phyloP scores from a whole-genome alignment of 2,888 invertebrate genomes.

The Drosophila hamatofila region DNA sequence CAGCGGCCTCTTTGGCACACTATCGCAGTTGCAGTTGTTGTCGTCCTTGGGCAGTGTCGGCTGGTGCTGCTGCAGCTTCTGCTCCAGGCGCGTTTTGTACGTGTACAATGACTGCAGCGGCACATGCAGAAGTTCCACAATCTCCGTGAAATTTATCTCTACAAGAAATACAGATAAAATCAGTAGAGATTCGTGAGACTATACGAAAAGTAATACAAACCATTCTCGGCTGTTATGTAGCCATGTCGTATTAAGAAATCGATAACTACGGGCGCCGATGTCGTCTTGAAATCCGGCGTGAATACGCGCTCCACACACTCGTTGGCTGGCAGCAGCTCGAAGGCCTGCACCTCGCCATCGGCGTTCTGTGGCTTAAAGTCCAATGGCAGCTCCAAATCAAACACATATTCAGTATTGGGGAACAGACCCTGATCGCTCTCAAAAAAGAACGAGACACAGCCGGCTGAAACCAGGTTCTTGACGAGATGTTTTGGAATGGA shows the following conservation, averaged over 20 bases:
- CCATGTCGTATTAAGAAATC: constrained; percentile 97
- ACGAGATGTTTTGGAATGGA: constrained; percentile 93
- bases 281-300: constrained; percentile 95
- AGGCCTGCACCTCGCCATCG: constrained; percentile 97
- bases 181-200: background rate
- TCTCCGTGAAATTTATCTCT: constrained; percentile 93
- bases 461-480: constrained; percentile 86
- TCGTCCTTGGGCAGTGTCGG: constrained; percentile 53
- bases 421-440: constrained; percentile 97
- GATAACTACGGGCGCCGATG: constrained; percentile 95
- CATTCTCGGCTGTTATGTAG: constrained; percentile 94
- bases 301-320: constrained; percentile 93
- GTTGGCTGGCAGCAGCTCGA: constrained; percentile 93
- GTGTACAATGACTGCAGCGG: constrained; percentile 94
- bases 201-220: constrained; percentile 84
- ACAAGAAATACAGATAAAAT: constrained; percentile 83
- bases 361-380: constrained; percentile 96
- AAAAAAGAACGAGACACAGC: constrained; percentile 89
- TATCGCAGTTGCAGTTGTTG: constrained; percentile 56
- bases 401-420: constrained; percentile 97
- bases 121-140: constrained; percentile 94
- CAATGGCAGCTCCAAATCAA: constrained; percentile 95
- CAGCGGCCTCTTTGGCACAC: constrained; percentile 56
- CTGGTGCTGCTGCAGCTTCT: constrained; percentile 65
- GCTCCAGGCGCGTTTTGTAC: constrained; percentile 82